phyloP scores from a whole-genome alignment of 2,888 invertebrate genomes.

The Pristionchus japonicus region DNA sequence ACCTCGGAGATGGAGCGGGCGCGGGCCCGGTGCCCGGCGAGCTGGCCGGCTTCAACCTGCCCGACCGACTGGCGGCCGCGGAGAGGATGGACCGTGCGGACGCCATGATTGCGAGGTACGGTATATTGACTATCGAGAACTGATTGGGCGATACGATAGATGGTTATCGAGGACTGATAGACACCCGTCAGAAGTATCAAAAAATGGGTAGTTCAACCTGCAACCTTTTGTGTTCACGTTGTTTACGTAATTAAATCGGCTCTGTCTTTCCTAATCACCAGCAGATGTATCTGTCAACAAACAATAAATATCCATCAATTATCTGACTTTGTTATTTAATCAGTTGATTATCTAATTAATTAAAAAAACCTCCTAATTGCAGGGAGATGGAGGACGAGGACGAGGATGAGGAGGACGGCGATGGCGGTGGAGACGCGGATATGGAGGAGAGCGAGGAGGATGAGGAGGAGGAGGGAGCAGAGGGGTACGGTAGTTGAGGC shows the following conservation, averaged over 20 bases:
- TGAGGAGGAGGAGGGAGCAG: conserved; percentile 49
- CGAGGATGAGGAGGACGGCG: conserved; percentile 45
- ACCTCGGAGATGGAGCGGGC: too few relatives aligned
- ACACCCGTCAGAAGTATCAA: not conserved
- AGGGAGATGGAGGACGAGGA: conserved; percentile 22
- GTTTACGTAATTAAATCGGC: not conserved
- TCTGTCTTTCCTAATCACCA: too few relatives aligned
- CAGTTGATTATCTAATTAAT: conserved; percentile 47
- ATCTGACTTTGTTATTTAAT: conserved; percentile 8
- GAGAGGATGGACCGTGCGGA: not conserved
- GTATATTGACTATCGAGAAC: not conserved
- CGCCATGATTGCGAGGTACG: not conserved
- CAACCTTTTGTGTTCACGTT: not conserved
- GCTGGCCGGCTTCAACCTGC: not conserved
- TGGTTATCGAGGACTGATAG: not conserved
- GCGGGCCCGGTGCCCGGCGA: too few relatives aligned
- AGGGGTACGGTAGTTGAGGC: not conserved
- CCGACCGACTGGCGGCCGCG: not conserved
- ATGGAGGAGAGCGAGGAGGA: conserved; percentile 49
- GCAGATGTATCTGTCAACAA: too few relatives aligned
- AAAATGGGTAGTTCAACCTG: not conserved
- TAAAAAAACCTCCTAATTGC: conserved; percentile 42
- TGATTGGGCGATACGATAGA: not conserved
- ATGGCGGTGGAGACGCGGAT: not conserved
- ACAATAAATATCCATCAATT: too few relatives aligned